Percentiles rank a stretch among this genome's conserved stretches.
These are phyloP conservation scores for Diachasma alloeum DNA, from an alignment of 1,140 invertebrate genomes.

Conservation along the genomic window DNA sequence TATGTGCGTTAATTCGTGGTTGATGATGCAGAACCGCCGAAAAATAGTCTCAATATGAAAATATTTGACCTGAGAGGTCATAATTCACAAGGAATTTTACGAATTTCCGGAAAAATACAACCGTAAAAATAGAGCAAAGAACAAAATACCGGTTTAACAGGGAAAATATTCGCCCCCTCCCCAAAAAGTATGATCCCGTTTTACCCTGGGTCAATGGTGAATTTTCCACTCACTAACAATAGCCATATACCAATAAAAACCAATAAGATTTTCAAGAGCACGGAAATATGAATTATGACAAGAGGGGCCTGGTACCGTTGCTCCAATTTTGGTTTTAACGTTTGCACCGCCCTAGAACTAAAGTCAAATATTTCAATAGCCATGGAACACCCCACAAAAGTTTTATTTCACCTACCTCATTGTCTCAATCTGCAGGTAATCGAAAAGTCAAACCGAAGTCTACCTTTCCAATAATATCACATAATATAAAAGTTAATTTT, in stretches of 20 bases:
- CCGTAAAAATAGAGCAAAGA: conserved; percentile 1
- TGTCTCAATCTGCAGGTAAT: background rate
- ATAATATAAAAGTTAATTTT: background rate
- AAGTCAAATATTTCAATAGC: background rate
- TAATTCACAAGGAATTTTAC: background rate
- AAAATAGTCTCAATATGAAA: background rate
- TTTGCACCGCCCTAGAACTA: background rate
- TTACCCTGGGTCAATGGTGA: background rate
- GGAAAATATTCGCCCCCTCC: background rate
- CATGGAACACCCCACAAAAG: background rate
- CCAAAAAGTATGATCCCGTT: background rate
- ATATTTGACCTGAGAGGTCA: background rate
- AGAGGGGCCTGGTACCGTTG: background rate
- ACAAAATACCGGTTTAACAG: background rate
- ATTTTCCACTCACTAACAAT: background rate
- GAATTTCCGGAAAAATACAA: background rate
- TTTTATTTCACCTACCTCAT: background rate
- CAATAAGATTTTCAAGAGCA: background rate
- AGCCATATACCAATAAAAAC: background rate
- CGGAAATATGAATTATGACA: background rate
- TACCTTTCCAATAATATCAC: background rate
- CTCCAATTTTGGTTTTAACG: background rate
- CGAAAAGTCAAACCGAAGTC: background rate
- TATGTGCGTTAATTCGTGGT: too few species aligned
- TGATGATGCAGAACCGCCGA: too few species aligned